phyloP scores from a whole-genome alignment of 2,888 invertebrate species.

The Volucella bombylans region DNA sequence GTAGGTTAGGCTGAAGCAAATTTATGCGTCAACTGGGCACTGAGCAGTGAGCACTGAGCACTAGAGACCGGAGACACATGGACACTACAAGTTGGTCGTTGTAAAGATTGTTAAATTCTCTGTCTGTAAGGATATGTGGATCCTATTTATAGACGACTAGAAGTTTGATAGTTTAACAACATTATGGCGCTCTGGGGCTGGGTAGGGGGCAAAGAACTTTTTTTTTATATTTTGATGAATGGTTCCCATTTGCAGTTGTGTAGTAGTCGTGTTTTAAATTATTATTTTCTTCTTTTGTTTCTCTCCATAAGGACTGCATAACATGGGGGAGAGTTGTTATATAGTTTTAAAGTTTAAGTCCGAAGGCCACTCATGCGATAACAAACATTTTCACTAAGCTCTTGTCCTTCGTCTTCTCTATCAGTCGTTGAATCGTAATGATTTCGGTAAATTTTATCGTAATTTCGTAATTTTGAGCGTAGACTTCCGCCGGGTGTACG shows the following conservation, averaged over 20 bases:
- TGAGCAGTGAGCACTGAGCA: conserved; percentile 27
- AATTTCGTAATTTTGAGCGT: conserved; percentile 68
- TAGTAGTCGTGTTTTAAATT: conserved; percentile 25
- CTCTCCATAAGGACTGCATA: neutral
- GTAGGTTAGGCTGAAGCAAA: conserved; percentile 46
- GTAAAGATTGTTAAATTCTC: conserved; percentile 15
- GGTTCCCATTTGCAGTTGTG: conserved; percentile 52
- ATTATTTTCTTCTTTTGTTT: conserved; percentile 19
- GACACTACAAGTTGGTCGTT: conserved; percentile 1
- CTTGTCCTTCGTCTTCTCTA: conserved; percentile 41
- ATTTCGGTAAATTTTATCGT: conserved; percentile 68
- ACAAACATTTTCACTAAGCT: conserved; percentile 68
- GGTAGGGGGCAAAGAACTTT: conserved; percentile 12
- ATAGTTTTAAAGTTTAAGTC: conserved; percentile 26
- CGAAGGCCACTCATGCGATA: conserved; percentile 66
- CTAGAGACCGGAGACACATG: conserved; percentile 3
- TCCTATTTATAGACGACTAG: conserved; percentile 52
- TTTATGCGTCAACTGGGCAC: conserved; percentile 64
- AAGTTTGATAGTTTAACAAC: conserved; percentile 64
- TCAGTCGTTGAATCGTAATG: conserved; percentile 47
- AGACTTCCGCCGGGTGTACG: conserved; percentile 67
- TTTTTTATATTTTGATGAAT: conserved; percentile 56
- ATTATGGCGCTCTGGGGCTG: neutral
- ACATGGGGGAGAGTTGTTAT: neutral
- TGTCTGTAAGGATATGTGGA: conserved; percentile 1